Evolutionary conservation across 1,140 invertebrate genomes (phyloP).

Genomic region (Drosophila bipectinata): DNA sequence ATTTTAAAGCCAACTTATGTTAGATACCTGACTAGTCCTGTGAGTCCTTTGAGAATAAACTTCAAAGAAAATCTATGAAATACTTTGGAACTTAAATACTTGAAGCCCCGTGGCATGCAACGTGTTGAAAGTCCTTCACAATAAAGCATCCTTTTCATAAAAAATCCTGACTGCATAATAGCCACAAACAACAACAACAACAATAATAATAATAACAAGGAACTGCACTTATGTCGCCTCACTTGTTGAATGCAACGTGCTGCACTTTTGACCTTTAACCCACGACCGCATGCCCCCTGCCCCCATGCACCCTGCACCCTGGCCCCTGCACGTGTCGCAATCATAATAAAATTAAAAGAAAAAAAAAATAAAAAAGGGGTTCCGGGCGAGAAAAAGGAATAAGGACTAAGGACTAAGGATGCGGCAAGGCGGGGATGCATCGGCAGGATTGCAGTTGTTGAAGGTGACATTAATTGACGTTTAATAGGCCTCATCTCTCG

Average conservation of each 20-base stretch:
- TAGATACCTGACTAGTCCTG: no score
- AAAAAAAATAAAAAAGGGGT: slow-evolving; percentile 17
- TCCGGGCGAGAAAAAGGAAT: slow-evolving; percentile 4
- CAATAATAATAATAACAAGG: slow-evolving; percentile 3
- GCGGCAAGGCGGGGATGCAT: slow-evolving; percentile 9
- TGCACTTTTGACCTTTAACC: slow-evolving; percentile 22
- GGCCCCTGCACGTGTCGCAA: slow-evolving; percentile 62
- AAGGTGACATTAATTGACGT: slow-evolving; percentile 80
- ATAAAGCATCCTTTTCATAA: not conserved
- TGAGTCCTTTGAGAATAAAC: no score
- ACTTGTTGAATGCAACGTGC: slow-evolving; percentile 44
- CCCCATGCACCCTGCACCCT: not conserved
- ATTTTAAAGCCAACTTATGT: no score
- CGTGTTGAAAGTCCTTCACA: not conserved
- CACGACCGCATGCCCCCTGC: not conserved
- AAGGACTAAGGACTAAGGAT: not conserved
- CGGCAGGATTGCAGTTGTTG: slow-evolving; percentile 51
- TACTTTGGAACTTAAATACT: no score
- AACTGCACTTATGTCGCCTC: slow-evolving; percentile 7
- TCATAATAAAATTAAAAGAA: slow-evolving; percentile 59
- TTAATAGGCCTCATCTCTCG: slow-evolving; percentile 60
- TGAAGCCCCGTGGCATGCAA: not conserved
- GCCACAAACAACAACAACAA: not conserved
- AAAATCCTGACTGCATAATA: slow-evolving; percentile 9
- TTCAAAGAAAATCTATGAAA: no score